Evolutionary conservation across 2,888 invertebrate genomes (phyloP).

Genomic region (Odontocolon sp.): DNA sequence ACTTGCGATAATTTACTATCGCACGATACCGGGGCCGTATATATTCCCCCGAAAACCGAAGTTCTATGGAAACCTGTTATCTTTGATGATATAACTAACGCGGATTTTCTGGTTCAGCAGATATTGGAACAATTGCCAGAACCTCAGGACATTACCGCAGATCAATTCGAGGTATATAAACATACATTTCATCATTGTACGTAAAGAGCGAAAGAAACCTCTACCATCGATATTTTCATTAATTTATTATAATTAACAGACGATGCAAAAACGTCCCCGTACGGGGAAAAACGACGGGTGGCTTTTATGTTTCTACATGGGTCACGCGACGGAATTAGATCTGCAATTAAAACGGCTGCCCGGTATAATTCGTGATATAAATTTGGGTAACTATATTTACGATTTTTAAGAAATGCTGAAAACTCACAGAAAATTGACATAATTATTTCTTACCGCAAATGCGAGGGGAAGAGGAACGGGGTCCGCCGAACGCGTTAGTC

Average conservation of each 20-base stretch:
- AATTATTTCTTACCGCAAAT: too few relatives aligned
- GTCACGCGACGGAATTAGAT: slow-evolving; percentile 82
- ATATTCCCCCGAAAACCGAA: slow-evolving; percentile 66
- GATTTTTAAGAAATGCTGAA: neutral
- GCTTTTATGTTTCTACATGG: slow-evolving; percentile 83
- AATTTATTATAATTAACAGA: slow-evolving; percentile 62
- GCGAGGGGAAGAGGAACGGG: too few relatives aligned
- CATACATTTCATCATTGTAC: neutral
- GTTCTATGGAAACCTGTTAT: slow-evolving; percentile 76
- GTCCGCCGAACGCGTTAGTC: too few relatives aligned
- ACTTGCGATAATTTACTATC: slow-evolving; percentile 64
- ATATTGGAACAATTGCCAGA: slow-evolving; percentile 85
- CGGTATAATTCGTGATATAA: slow-evolving; percentile 82
- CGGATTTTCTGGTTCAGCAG: slow-evolving; percentile 83
- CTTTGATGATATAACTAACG: slow-evolving; percentile 74
- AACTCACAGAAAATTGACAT: too few relatives aligned
- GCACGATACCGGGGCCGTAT: slow-evolving; percentile 66
- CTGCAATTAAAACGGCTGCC: slow-evolving; percentile 85
- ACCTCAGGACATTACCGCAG: slow-evolving; percentile 83
- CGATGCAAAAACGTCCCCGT: slow-evolving; percentile 71
- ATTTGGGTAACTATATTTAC: slow-evolving; percentile 79
- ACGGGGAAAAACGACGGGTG: slow-evolving; percentile 80
- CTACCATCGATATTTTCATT: too few relatives aligned
- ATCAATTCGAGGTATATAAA: slow-evolving; percentile 83
- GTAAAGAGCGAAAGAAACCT: slow-evolving; percentile 34